Conservation (phyloP, 2,888 invertebrate species). For the Hydroisotoma schaefferi region DNA sequence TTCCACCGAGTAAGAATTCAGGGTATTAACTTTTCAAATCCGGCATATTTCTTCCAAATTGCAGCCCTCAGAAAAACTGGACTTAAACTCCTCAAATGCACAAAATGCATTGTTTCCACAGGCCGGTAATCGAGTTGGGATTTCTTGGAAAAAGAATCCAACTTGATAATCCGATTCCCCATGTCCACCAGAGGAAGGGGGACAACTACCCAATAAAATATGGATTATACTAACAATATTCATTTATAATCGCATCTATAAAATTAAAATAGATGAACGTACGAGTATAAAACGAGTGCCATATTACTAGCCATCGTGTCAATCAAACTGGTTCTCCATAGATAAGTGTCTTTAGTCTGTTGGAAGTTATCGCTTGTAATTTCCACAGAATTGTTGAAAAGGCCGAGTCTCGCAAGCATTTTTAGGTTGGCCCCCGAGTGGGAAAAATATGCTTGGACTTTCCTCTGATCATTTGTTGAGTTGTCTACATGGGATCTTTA, state of each 20-base stretch:
- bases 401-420: slow-evolving; percentile 66
- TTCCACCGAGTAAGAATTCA: too few species aligned
- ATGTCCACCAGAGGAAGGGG: too few species aligned
- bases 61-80: slow-evolving; percentile 63
- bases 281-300: slow-evolving; percentile 46
- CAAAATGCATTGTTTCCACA: slow-evolving; percentile 66
- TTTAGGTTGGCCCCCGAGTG: slow-evolving; percentile 80
- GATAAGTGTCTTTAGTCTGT: slow-evolving; percentile 53
- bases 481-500: background rate
- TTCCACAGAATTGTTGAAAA: slow-evolving; percentile 64
- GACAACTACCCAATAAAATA: too few species aligned
- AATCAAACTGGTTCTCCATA: slow-evolving; percentile 63
- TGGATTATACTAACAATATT: too few species aligned
- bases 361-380: slow-evolving; percentile 58
- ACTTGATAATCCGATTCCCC: too few species aligned
- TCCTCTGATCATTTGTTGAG: background rate
- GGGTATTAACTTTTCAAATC: background rate
- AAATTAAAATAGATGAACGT: too few species aligned
- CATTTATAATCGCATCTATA: too few species aligned
- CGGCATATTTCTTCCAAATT: slow-evolving; percentile 65
- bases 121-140: slow-evolving; percentile 63
- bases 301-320: slow-evolving; percentile 74
- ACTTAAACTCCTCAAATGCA: slow-evolving; percentile 59
- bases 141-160: slow-evolving; percentile 72
- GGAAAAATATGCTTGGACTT: slow-evolving; percentile 67